A percentile compares a stretch with the other conserved stretches of the same genome.
These are phyloP conservation scores for Thamnophis elegans DNA, from an alignment of 2,797 vertebrate genomes.

Conservation along the genomic window DNA sequence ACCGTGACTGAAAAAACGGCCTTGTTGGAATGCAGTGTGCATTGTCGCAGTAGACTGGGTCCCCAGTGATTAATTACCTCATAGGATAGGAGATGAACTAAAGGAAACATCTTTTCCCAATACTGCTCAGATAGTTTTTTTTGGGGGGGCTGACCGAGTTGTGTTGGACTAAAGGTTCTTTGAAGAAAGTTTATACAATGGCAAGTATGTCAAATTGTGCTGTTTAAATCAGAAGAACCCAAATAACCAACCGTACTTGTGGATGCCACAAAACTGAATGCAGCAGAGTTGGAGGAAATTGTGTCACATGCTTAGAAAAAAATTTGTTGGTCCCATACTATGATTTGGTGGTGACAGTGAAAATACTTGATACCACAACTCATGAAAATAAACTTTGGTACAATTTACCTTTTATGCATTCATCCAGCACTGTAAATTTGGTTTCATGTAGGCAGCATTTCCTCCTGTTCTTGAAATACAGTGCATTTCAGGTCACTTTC, in stretches of 20 bases:
- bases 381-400: neutral
- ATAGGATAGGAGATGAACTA: neutral
- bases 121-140: no score
- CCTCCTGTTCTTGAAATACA: neutral
- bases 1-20: conserved; percentile 1
- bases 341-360: neutral
- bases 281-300: neutral
- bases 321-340: neutral
- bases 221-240: neutral
- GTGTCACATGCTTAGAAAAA: neutral
- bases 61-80: conserved; percentile 2
- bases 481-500: neutral
- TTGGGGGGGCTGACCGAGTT: neutral
- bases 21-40: conserved; percentile 40
- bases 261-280: neutral
- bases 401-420: neutral
- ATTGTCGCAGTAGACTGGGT: neutral
- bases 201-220: neutral
- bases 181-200: neutral
- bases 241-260: neutral
- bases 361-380: neutral
- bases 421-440: neutral
- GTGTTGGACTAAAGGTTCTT: neutral
- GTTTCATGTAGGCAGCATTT: neutral
- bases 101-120: conserved; percentile 6